Evolutionary conservation across 2,797 vertebrate genomes (phyloP), one percentile per base, ranked within the genome.

Genomic region (Lycodopsis pacificus): DNA sequence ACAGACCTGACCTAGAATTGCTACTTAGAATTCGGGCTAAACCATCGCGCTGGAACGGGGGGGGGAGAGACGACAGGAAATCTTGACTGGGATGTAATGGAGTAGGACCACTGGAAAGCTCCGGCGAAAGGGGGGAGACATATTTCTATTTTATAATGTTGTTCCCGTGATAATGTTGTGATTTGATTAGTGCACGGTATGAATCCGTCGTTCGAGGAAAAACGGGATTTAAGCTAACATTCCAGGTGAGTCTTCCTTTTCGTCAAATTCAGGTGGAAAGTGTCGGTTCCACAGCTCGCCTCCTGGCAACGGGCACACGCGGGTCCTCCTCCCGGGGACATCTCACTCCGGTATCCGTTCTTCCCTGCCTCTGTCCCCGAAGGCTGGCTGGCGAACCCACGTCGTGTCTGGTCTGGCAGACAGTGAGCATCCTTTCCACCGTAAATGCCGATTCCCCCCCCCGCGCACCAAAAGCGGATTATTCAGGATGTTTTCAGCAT

Each of bases 1-100:
- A 93, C 91, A 94, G 94, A 95, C 92, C 93, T 95, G 95, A 96
- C 95, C 95, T 95, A 95, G 95, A 95, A 95, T 93, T 91, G 92
- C 94, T 94, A 94, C 94, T 95, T 94, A 95, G 93, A 95, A 94
- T 94, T 93, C 92, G 94, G 95, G 78, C 92, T 78, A 74, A 93
- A 95, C 95, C 95, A 96, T 93, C 70, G 11, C 65, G 75, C 71
- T 8, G 75, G 72, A 88, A 65, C 81, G 61, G 30, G 46, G 76
- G 25, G 27, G 83, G 46, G 76, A 22, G 62, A 61, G 86, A 80
- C 91, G 88, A 88, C 90, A 94, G 92, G 92, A 95, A 94, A 94
- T 91, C 88, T 95, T 92, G 92, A 92, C 92, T 93, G 93, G 90
- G 93, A 94, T 92, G 90, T 93, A 94, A 95, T 94, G 93, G 93